Base-by-base conservation (phyloP, 2,113 vertebrate genomes). In the Gila orcuttii region DNA sequence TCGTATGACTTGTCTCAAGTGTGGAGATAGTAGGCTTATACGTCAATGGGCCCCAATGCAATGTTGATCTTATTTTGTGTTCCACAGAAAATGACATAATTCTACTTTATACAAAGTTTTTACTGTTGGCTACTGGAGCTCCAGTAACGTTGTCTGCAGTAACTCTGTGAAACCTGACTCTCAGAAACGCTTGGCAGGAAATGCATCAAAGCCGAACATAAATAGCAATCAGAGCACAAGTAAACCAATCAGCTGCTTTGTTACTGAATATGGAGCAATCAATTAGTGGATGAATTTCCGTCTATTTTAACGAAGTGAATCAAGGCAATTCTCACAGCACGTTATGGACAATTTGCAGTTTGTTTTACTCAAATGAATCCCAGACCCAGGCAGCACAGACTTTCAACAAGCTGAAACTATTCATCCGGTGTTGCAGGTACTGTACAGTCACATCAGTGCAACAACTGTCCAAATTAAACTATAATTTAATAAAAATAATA, bases 191-290 rank as follows among this genome's bases (percentile, higher is more conserved):
- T 71, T 87, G 82, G 84, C 90, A 88, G 91, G 94, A 94, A 94
- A 89, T 90, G 17, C 81, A 91, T 91, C 87, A 89, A 91, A 91
- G 87, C 28, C 55, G 81, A 93, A 94, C 90, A 90, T 93, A 95
- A 95, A 94, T 91, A 95, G 89, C 85, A 94, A 95, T 94, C 94
- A 93, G 86, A 89, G 82, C 86, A 86, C 79, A 79, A 90, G 91
- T 93, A 93, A 94, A 94, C 92, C 92, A 94, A 92, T 93, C 93
- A 92, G 92, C 88, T 86, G 85, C 89, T 80, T 90, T 89, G 90
- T 92, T 92, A 92, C 87, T 85, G 91, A 91, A 90, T 90, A 86
- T 86, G 90, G 90, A 86, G 83, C 89, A 91, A 94, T 93, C 90
- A 93, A 93, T 95, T 94, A 94, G 91, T 75, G 87, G 89, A 89